Evolutionary conservation across 1,140 invertebrate species (phyloP), one percentile per base, ranked within the genome.

Genomic region (Goniozus legneri): DNA sequence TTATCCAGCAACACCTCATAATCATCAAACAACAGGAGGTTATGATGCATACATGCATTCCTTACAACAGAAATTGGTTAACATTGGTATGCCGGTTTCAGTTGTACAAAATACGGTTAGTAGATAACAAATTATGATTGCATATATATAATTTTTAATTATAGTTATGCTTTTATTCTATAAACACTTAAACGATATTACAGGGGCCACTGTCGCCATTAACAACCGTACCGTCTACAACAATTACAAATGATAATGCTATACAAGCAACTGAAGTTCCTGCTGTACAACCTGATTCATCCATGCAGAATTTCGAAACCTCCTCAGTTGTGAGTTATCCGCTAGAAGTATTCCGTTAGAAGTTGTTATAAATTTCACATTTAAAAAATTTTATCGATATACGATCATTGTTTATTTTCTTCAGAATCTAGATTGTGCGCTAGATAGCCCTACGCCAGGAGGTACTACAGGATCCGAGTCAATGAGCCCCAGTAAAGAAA

Each of bases 11-110:
- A 83, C 82, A 1, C 81, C 82, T 4, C 77, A 81, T 50, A 60
- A 65, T 19, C 68, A 73, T 37, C 76, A 76, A 40, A 62, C 60
- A 12, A 56, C 69, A 40, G 54, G 61, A 12, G 64, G 71, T 47
- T 79, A 82, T 51, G 81, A 83, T 37, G 60, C 70, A 0, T 81
- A 83, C 36, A 78, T 83, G 70, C 75, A 80, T 55, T 77, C 70
- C 50, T 69, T 84, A 7, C 82, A 84, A 49, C 80, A 84, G 37
- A 82, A 82, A 62, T 48, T 83, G 8, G 77, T 79, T 13, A 78
- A 77, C 19, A 78, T 81, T 24, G 75, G 76, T 24, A 71, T 77
- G 64, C 53, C 69, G 8, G 47, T 66, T 22, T 49, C 57, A 19
- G 51, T 63, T 4, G 49, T 66, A 15, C 73, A 76, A 46, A 49